A percentile compares a stretch with the other conserved stretches of the same genome.
Conservation (phyloP, 2,888 invertebrate species). For the Epinotia brunnichana region DNA sequence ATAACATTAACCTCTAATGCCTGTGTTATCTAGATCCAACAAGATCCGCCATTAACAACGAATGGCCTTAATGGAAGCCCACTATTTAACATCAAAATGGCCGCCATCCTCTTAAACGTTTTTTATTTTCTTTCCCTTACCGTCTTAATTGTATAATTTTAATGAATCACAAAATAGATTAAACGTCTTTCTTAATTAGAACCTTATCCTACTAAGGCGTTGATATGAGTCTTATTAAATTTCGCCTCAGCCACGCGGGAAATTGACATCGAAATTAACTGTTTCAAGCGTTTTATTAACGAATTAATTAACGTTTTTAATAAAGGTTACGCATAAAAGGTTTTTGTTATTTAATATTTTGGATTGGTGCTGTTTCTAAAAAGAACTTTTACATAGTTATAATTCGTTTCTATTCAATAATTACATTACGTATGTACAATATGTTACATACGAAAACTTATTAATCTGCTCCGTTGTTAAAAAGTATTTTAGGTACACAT, state of each 20-base stretch:
- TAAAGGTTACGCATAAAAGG: conserved; percentile 20
- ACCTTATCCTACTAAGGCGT: conserved; percentile 52
- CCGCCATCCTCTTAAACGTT: conserved; percentile 11
- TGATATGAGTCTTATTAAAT: conserved; percentile 56
- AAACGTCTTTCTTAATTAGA: conserved; percentile 46
- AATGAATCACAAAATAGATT: conserved; percentile 44
- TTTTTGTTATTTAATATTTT: conserved; percentile 9
- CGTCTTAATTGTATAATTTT: conserved; percentile 38
- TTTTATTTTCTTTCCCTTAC: conserved; percentile 14
- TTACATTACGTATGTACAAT: too few species aligned
- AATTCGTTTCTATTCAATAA: background rate
- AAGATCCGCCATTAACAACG: conserved; percentile 31
- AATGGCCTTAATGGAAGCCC: conserved; percentile 18
- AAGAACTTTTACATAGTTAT: background rate
- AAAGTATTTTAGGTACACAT: too few species aligned
- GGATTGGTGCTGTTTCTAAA: background rate
- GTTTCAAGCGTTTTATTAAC: conserved; percentile 57
- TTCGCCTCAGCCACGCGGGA: conserved; percentile 47
- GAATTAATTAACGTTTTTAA: conserved; percentile 47
- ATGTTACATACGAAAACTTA: too few species aligned
- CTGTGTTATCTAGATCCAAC: background rate
- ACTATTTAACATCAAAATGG: conserved; percentile 38
- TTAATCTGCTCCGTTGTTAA: too few species aligned
- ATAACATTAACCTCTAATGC: conserved; percentile 15
- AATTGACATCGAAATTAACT: conserved; percentile 51